phyloP scores from a whole-genome alignment of 2,888 invertebrate genomes.

The Gymnosoma rotundatum region DNA sequence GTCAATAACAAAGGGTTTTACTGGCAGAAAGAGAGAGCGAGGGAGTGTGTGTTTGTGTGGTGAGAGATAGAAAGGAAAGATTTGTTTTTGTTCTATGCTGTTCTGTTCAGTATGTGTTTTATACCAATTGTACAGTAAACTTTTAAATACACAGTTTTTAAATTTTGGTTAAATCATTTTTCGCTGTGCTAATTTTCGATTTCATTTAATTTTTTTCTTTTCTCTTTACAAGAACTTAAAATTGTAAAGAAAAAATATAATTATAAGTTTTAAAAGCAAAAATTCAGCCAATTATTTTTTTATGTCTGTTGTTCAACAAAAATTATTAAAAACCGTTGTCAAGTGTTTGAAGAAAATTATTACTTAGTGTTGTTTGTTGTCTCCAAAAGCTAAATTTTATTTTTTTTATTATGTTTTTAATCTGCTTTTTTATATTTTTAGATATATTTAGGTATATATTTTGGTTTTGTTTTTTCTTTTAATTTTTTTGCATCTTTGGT shows the following conservation, averaged over 20 bases:
- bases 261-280: constrained; percentile 27
- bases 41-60: neutral
- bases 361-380: constrained; percentile 49
- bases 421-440: constrained; percentile 62
- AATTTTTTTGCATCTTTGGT: constrained; percentile 76
- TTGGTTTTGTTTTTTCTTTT: constrained; percentile 40
- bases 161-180: constrained; percentile 71
- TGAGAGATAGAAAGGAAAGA: constrained; percentile 24
- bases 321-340: constrained; percentile 20
- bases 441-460: constrained; percentile 41
- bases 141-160: constrained; percentile 70
- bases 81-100: constrained; percentile 11
- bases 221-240: constrained; percentile 50
- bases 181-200: constrained; percentile 80
- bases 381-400: constrained; percentile 60
- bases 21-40: no score
- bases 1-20: constrained; percentile 41
- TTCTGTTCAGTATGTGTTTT: constrained; percentile 31
- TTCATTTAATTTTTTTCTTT: constrained; percentile 49
- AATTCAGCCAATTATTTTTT: constrained; percentile 51
- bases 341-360: constrained; percentile 26
- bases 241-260: constrained; percentile 20
- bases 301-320: neutral
- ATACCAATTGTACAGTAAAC: constrained; percentile 64
- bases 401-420: constrained; percentile 60